Evolutionary conservation across 2,888 invertebrate genomes (phyloP).

Genomic region (Drosophila testacea): DNA sequence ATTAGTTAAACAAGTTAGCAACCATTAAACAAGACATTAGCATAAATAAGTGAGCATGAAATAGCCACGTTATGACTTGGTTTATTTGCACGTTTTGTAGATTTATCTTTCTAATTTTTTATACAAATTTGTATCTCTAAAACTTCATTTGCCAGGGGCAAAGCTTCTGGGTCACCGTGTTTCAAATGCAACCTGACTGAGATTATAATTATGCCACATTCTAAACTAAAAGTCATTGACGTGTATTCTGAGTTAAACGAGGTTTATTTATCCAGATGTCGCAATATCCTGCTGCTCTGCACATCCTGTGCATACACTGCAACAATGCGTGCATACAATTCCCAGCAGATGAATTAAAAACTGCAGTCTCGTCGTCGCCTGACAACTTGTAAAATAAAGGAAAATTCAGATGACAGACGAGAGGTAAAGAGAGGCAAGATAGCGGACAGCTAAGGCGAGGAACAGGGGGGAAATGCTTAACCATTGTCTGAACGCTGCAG

Average conservation of each 20-base stretch:
- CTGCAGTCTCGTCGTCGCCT: constrained; percentile 41
- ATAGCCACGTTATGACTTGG: neutral
- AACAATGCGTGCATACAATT: constrained; percentile 62
- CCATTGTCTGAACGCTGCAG: constrained; percentile 57
- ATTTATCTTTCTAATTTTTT: neutral
- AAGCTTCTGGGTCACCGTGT: constrained; percentile 11
- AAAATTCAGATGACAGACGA: constrained; percentile 45
- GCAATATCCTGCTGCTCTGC: constrained; percentile 55
- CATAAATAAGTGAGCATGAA: constrained; percentile 3
- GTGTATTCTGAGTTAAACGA: constrained; percentile 21
- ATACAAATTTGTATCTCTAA: neutral
- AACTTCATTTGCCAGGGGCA: constrained; percentile 31
- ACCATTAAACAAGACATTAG: constrained; percentile 17
- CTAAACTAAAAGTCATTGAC: constrained; percentile 53
- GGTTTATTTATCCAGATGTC: constrained; percentile 57
- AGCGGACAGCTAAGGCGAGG: neutral
- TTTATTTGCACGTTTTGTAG: neutral
- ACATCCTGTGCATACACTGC: constrained; percentile 48
- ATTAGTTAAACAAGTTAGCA: constrained; percentile 11
- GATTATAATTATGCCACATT: constrained; percentile 54
- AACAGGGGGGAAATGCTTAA: constrained; percentile 39
- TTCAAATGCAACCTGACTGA: constrained; percentile 10
- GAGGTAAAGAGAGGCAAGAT: constrained; percentile 11
- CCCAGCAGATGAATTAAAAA: constrained; percentile 62
- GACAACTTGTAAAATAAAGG: constrained; percentile 36